Percentiles rank a stretch among this genome's conserved stretches.
These are phyloP conservation scores for Silurus lanzhouensis DNA, from an alignment of 2,797 vertebrate species.

Conservation along the genomic window DNA sequence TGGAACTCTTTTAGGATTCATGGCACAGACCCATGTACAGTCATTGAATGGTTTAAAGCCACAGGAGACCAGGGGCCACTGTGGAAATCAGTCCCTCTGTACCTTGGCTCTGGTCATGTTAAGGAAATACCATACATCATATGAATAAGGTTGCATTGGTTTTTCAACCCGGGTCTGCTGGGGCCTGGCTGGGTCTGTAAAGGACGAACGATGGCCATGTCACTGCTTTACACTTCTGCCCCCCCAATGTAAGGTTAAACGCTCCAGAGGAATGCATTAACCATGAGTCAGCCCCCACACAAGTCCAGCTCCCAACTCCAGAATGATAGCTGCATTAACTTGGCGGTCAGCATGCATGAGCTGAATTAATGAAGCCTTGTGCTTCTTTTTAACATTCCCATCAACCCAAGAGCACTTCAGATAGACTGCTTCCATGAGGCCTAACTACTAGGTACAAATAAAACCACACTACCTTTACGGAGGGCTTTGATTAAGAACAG, in stretches of 20 bases:
- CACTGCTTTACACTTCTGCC: constrained; percentile 51
- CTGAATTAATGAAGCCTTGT: constrained; percentile 74
- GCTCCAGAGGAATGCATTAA: constrained; percentile 74
- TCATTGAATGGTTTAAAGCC: constrained; percentile 56
- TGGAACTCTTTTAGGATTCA: constrained; percentile 61
- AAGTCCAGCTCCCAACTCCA: constrained; percentile 68
- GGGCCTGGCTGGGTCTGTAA: constrained; percentile 53
- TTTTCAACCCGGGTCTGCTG: constrained; percentile 59
- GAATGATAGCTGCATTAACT: constrained; percentile 76
- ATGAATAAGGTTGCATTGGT: constrained; percentile 63
- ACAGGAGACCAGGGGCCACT: constrained; percentile 56
- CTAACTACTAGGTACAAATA: constrained; percentile 23
- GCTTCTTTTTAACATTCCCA: constrained; percentile 60
- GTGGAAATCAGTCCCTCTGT: constrained; percentile 57
- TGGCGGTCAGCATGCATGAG: constrained; percentile 70
- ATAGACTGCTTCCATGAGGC: constrained; percentile 34
- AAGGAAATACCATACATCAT: constrained; percentile 67
- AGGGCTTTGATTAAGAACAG: constrained; percentile 29
- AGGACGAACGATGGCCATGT: constrained; percentile 30
- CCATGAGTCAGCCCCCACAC: constrained; percentile 72
- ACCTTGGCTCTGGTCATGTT: constrained; percentile 59
- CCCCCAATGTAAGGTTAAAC: constrained; percentile 73
- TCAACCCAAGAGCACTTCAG: constrained; percentile 59
- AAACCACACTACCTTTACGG: background rate
- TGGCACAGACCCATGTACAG: constrained; percentile 39